Percentiles rank a stretch among this genome's conserved stretches.
These are phyloP conservation scores for Limnodromus scolopaceus DNA, from an alignment of 2,797 vertebrate genomes.

Conservation along the genomic window DNA sequence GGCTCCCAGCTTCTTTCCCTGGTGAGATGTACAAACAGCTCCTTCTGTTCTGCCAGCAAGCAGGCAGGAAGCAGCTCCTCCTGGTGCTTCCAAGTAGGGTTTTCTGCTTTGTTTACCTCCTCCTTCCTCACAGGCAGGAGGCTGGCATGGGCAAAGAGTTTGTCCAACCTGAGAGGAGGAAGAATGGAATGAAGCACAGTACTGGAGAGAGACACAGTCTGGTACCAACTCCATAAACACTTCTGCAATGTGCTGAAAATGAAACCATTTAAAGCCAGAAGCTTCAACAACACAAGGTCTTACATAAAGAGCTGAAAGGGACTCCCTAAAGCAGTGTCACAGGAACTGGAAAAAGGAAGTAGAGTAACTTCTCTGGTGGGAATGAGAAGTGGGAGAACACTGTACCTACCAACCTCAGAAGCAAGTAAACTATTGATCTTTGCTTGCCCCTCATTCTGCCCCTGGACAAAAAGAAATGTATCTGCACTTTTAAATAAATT, in stretches of 20 bases:
- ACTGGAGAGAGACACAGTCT: neutral
- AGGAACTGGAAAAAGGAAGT: neutral
- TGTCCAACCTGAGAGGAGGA: fast-evolving
- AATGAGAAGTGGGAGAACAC: neutral
- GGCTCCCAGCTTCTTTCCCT: neutral
- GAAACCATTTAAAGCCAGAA: neutral
- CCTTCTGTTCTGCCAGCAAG: neutral
- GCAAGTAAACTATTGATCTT: neutral
- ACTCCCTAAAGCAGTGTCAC: neutral
- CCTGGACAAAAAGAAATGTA: neutral
- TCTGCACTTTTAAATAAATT: neutral
- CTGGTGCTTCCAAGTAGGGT: neutral
- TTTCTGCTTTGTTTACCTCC: neutral
- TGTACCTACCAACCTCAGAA: neutral
- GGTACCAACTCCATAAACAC: neutral
- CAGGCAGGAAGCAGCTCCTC: neutral
- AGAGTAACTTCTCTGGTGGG: neutral
- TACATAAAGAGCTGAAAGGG: neutral
- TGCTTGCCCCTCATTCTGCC: neutral
- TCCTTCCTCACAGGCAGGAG: neutral
- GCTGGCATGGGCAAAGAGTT: neutral
- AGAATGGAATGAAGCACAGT: neutral
- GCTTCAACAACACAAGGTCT: neutral
- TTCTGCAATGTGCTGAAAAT: neutral
- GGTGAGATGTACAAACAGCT: neutral